Percentiles rank a stretch among this genome's conserved stretches.
Conservation (phyloP, 2,113 vertebrate species). For the Melanocharis versteri region DNA sequence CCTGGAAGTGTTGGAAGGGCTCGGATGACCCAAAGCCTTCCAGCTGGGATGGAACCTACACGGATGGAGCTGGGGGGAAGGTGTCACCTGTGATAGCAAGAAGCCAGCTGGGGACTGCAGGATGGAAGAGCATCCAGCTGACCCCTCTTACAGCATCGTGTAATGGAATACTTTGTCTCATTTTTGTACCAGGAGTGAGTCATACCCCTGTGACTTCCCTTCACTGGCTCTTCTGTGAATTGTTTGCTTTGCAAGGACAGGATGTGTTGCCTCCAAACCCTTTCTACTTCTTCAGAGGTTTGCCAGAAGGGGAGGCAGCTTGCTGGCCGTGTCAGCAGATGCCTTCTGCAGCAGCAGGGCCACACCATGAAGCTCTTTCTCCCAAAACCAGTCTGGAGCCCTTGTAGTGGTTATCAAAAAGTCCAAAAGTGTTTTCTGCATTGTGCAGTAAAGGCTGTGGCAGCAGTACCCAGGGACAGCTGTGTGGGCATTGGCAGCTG, state of each 20-base stretch:
- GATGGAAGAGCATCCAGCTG: not conserved
- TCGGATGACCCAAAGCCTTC: not conserved
- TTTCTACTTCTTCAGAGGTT: not conserved
- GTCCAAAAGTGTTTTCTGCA: not conserved
- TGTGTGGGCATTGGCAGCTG: not conserved
- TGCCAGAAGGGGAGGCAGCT: not conserved
- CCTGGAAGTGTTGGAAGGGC: not conserved
- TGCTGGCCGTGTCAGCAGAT: not conserved
- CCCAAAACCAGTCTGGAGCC: rapidly evolving
- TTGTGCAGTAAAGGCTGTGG: not conserved
- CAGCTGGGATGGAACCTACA: not conserved
- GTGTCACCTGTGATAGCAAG: not conserved
- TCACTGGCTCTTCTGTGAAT: constrained; percentile 6
- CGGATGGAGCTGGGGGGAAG: not conserved
- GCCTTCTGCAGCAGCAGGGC: not conserved
- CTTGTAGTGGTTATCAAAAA: not conserved
- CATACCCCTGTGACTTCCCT: constrained; percentile 4
- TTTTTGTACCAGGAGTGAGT: not conserved
- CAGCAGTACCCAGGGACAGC: not conserved
- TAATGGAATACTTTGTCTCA: not conserved
- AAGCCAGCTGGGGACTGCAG: not conserved
- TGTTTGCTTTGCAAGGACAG: not conserved
- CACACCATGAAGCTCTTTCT: not conserved
- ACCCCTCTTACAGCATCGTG: not conserved
- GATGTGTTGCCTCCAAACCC: not conserved